Conservation (phyloP, 2,888 invertebrate species). For the Oscheius sp. region DNA sequence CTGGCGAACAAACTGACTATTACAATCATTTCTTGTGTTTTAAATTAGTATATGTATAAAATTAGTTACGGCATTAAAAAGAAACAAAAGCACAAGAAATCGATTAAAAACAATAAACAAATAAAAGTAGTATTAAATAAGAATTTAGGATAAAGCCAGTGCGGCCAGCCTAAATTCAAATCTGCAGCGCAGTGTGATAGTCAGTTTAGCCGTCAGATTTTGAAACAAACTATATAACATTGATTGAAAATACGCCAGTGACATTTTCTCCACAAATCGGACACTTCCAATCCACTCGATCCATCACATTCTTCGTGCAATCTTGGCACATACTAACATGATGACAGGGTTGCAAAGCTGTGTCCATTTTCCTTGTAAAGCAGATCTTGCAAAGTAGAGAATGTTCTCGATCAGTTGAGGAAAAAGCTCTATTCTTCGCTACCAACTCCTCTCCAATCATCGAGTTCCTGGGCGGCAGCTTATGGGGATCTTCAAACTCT, state of each 20-base stretch:
- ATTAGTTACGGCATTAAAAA: too few species aligned
- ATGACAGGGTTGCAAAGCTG: conserved; percentile 20
- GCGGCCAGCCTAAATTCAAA: too few species aligned
- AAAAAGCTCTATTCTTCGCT: conserved; percentile 3
- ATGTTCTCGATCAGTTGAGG: not conserved
- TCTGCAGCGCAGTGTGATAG: too few species aligned
- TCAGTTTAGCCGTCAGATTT: too few species aligned
- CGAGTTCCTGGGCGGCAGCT: not conserved
- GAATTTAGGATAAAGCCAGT: too few species aligned
- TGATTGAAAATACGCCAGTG: conserved; percentile 6
- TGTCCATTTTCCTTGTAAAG: conserved; percentile 18
- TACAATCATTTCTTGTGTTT: not conserved
- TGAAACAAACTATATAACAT: too few species aligned
- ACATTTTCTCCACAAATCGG: conserved; percentile 14
- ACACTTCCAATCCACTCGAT: conserved; percentile 15
- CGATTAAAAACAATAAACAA: too few species aligned
- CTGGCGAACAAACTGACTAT: not conserved
- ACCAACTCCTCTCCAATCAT: conserved; percentile 7
- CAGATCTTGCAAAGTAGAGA: conserved; percentile 23
- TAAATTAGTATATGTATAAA: too few species aligned
- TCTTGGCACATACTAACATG: conserved; percentile 19
- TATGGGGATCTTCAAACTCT: conserved; percentile 18
- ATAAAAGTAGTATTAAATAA: too few species aligned
- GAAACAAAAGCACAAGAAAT: too few species aligned
- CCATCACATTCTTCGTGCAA: conserved; percentile 15